Evolutionary conservation across 1,140 invertebrate species (phyloP).

Genomic region (Camponotus vicinus): DNA sequence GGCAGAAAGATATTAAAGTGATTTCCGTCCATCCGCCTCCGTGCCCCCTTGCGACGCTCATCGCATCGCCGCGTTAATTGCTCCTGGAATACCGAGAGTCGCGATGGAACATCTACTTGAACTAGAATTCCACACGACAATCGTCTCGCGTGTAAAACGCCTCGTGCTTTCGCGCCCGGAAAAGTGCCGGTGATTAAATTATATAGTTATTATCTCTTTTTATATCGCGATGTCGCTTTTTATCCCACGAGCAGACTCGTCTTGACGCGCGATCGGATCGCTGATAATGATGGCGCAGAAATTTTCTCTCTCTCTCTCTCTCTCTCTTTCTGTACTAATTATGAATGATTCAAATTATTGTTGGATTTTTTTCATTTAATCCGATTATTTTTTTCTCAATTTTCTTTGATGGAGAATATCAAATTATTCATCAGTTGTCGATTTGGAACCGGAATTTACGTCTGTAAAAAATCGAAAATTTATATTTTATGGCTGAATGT

Average conservation of each 20-base stretch:
- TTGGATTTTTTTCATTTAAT: background rate
- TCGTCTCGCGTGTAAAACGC: slow-evolving; percentile 56
- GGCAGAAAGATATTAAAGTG: slow-evolving; percentile 68
- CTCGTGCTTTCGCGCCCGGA: slow-evolving; percentile 38
- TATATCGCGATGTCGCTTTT: background rate
- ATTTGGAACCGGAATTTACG: background rate
- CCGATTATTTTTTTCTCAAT: background rate
- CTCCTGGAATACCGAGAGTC: slow-evolving; percentile 70
- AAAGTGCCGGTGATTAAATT: slow-evolving; percentile 32
- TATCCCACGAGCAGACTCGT: background rate
- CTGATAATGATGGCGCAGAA: background rate
- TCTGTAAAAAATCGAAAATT: background rate
- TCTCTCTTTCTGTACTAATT: background rate
- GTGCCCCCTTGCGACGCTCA: slow-evolving; percentile 16
- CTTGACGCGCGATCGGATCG: background rate
- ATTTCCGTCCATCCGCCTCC: slow-evolving; percentile 45
- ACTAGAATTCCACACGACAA: slow-evolving; percentile 67
- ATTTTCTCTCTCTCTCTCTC: background rate
- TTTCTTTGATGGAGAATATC: background rate
- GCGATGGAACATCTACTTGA: slow-evolving; percentile 71
- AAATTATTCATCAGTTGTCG: background rate
- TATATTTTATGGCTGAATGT: background rate
- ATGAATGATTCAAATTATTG: background rate
- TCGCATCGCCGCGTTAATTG: slow-evolving; percentile 68
- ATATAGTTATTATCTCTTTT: slow-evolving; percentile 24